phyloP scores from a whole-genome alignment of 2,797 vertebrate species.

The Gouania willdenowi region DNA sequence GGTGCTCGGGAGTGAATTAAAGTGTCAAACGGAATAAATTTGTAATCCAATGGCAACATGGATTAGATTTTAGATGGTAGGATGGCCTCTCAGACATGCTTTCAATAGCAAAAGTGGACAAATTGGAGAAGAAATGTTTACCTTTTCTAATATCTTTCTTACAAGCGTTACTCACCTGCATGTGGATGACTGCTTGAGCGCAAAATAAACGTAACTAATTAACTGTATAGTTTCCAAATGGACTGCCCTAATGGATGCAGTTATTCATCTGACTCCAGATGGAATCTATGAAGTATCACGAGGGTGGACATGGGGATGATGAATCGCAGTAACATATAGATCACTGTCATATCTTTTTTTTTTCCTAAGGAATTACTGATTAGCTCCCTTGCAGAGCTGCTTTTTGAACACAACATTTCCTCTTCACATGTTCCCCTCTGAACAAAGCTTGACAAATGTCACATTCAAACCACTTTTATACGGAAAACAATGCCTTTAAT shows the following conservation, averaged over 20 bases:
- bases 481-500: slow-evolving; percentile 30
- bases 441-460: slow-evolving; percentile 33
- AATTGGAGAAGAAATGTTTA: slow-evolving; percentile 45
- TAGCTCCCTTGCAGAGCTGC: slow-evolving; percentile 23
- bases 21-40: slow-evolving; percentile 68
- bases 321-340: slow-evolving; percentile 53
- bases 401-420: slow-evolving; percentile 42
- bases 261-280: slow-evolving; percentile 35
- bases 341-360: slow-evolving; percentile 46
- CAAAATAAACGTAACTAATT: slow-evolving; percentile 52
- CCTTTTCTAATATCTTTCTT: slow-evolving; percentile 30
- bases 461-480: slow-evolving; percentile 16
- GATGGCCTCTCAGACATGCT: slow-evolving; percentile 53
- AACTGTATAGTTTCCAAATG: slow-evolving; percentile 40
- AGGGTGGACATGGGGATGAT: slow-evolving; percentile 40
- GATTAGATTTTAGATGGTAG: slow-evolving; percentile 59
- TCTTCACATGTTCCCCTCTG: slow-evolving; percentile 17
- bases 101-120: slow-evolving; percentile 49
- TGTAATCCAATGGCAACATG: slow-evolving; percentile 65
- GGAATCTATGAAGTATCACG: slow-evolving; percentile 32
- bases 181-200: slow-evolving; percentile 20
- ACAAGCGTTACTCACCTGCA: slow-evolving; percentile 7
- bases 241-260: slow-evolving; percentile 24
- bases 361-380: slow-evolving; percentile 59
- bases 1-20: slow-evolving; percentile 62